Base-by-base conservation (phyloP, 2,888 invertebrate genomes). In the Venustoraphidia nigricollis region DNA sequence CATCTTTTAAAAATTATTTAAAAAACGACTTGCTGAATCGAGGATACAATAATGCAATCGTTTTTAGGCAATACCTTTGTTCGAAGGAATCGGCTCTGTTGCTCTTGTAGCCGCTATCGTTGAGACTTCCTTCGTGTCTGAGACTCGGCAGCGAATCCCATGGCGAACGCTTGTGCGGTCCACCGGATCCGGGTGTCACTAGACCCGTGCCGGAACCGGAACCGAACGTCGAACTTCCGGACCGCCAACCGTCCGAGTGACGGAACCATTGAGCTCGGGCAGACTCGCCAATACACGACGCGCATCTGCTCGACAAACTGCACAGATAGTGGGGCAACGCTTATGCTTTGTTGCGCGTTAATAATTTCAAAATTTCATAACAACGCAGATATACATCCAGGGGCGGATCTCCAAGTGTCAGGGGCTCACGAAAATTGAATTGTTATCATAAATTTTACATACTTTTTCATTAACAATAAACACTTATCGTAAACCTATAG, bases 231-330 rank as follows among this genome's bases (percentile, higher is more conserved):
- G 81, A 81, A 57, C 81, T 81, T 51, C 81, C 82, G 39, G 82
- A 81, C 53, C 82, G 81, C 89, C 89, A 89, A 43, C 89, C 88
- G 62, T 89, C 89, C 39, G 88, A 89, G 67, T 89, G 89, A 11
- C 89, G 81, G 70, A 88, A 90, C 89, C 89, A 89, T 59, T 89
- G 88, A 52, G 86, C 85, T 34, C 89, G 77, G 52, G 88, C 86
- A 27, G 88, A 86, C 67, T 89, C 89, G n/a, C 88, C 88, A 66
- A 89, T 85, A 68, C 89, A 89, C 44, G 86, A 86, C 52, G 87
- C 85, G 62, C 89, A 90, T 56, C 47, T 47, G 34, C 27, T 27
- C 27, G 27, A 27, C 27, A 27, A 27, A 27, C 27, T 27, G 27
- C 27, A 27, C 27, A 27, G 27, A 27, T 27, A 27, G 27, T 27